These are phyloP conservation scores for Leucopsar rothschildi DNA, from an alignment of 2,113 vertebrate species.

Conservation along the genomic window DNA sequence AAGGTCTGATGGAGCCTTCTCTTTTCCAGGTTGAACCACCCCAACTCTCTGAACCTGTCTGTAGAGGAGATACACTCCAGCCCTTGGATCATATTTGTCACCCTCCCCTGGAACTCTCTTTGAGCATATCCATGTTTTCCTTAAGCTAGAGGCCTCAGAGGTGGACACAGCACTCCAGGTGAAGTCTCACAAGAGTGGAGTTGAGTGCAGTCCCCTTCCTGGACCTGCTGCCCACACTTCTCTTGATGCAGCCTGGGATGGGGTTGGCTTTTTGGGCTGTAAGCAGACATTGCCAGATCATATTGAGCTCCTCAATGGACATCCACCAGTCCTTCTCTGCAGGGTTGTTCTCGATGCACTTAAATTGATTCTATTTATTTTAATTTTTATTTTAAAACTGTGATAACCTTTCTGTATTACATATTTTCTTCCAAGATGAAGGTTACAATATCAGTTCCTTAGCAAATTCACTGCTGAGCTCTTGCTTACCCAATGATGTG, in stretches of 20 bases:
- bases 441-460: neutral
- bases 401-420: neutral
- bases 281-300: neutral
- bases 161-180: neutral
- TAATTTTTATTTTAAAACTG: neutral
- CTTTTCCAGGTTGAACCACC: neutral
- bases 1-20: neutral
- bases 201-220: neutral
- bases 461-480: neutral
- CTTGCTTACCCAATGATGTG: neutral
- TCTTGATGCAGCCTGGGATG: neutral
- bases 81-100: neutral
- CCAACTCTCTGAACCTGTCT: neutral
- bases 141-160: neutral
- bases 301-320: neutral
- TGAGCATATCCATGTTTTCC: neutral
- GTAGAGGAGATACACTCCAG: neutral
- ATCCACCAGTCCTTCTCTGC: neutral
- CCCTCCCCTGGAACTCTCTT: neutral
- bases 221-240: no score
- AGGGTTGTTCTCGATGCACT: neutral
- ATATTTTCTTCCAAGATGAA: neutral
- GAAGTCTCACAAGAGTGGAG: neutral
- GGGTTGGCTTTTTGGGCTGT: neutral
- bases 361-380: neutral